Percentiles rank a stretch among this genome's conserved stretches.
Evolutionary conservation across 2,888 invertebrate genomes (phyloP).

Genomic region (Dicranocentrus wangi): DNA sequence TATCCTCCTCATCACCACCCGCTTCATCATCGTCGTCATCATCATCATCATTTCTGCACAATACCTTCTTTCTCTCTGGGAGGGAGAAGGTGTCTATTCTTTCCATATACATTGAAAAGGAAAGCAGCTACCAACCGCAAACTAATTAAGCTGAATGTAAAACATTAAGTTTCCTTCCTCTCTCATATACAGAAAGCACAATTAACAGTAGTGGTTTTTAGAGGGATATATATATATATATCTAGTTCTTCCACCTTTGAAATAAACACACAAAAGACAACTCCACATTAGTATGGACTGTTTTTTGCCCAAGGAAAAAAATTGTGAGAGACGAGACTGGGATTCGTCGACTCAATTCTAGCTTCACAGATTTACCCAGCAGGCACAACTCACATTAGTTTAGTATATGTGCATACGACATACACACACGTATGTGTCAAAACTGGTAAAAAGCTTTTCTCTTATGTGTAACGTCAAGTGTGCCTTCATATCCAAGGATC

Average conservation of each 20-base stretch:
- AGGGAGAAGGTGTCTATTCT: not conserved
- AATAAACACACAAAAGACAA: no score
- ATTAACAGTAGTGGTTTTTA: conserved; percentile 5
- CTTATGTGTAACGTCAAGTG: no score
- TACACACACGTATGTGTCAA: no score
- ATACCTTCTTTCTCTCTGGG: not conserved
- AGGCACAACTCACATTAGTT: no score
- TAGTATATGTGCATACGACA: no score
- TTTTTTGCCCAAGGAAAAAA: conserved; percentile 6
- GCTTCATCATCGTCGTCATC: conserved; percentile 27
- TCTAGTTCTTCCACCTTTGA: no score
- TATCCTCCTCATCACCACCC: conserved; percentile 24
- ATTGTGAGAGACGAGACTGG: not conserved
- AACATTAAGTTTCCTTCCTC: conserved; percentile 23
- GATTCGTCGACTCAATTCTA: no score
- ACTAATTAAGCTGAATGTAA: conserved; percentile 43
- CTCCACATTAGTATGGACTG: not conserved
- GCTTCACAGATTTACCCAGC: no score
- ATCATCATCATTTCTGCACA: not conserved
- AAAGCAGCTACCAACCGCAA: conserved; percentile 26
- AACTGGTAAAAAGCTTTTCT: no score
- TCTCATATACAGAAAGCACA: not conserved
- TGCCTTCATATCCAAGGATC: not conserved
- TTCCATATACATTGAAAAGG: not conserved
- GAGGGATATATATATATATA: not conserved